Evolutionary conservation across 2,888 invertebrate genomes (phyloP).

Genomic region (Ditylenchus weischeri): DNA sequence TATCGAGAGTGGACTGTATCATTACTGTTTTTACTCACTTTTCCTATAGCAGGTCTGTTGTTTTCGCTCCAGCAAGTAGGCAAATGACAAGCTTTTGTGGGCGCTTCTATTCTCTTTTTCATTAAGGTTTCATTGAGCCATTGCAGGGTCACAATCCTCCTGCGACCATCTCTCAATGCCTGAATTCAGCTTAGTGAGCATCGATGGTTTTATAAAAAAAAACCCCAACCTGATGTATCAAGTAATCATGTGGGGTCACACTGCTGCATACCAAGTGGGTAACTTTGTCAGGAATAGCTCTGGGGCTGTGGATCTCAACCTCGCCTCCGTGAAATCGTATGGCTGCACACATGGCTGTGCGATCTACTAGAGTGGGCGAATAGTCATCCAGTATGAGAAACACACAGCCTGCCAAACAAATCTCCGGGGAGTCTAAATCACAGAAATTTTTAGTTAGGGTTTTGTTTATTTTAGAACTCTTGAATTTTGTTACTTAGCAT

Average conservation of each 20-base stretch:
- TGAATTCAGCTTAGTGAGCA: conserved; percentile 6
- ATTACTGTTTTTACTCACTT: conserved; percentile 53
- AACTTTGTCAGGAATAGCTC: conserved; percentile 26
- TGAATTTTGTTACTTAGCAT: too few relatives aligned
- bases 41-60: conserved; percentile 61
- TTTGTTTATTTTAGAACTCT: too few relatives aligned
- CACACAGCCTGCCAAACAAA: conserved; percentile 34
- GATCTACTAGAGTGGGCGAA: conserved; percentile 17
- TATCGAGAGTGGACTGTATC: too few relatives aligned
- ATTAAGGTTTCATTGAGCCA: conserved; percentile 87
- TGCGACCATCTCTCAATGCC: conserved; percentile 19
- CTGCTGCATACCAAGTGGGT: conserved; percentile 23
- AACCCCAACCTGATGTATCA: conserved; percentile 16
- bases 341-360: neutral
- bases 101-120: conserved; percentile 80
- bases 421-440: conserved; percentile 16
- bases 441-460: neutral
- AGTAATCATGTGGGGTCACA: conserved; percentile 14
- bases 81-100: conserved; percentile 88
- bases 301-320: conserved; percentile 15
- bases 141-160: conserved; percentile 74
- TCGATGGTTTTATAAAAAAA: neutral
- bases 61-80: conserved; percentile 64
- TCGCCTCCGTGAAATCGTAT: conserved; percentile 27
- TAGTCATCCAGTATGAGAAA: conserved; percentile 32